Conservation (phyloP, 1,140 invertebrate species). For the Calycopis cecrops region DNA sequence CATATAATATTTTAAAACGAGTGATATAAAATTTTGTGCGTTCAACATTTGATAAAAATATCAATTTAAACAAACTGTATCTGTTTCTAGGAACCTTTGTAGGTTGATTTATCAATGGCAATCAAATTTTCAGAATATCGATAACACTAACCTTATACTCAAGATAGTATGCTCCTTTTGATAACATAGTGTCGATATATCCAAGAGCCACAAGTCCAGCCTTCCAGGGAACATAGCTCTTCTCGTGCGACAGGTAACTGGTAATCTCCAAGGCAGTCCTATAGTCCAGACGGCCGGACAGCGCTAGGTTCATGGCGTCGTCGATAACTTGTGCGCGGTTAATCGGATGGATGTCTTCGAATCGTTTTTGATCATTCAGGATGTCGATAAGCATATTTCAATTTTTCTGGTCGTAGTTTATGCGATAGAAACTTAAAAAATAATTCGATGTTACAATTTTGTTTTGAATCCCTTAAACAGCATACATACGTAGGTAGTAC, state of each 20-base stretch:
- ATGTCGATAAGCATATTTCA: conserved; percentile 85
- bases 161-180: conserved; percentile 82
- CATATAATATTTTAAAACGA: too few relatives aligned
- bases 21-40: too few relatives aligned
- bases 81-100: too few relatives aligned
- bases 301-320: conserved; percentile 89
- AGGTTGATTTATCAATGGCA: too few relatives aligned
- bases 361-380: conserved; percentile 76
- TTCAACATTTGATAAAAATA: too few relatives aligned
- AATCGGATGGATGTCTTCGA: conserved; percentile 80
- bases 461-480: too few relatives aligned
- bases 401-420: conserved; percentile 88
- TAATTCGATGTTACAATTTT: too few relatives aligned
- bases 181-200: conserved; percentile 85
- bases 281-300: conserved; percentile 78
- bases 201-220: conserved; percentile 81
- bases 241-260: conserved; percentile 83
- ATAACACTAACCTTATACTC: conserved; percentile 80
- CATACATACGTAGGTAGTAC: too few relatives aligned
- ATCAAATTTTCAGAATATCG: too few relatives aligned
- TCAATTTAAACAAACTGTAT: too few relatives aligned
- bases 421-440: conserved; percentile 83
- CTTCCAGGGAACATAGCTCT: conserved; percentile 88
- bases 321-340: conserved; percentile 93
- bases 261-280: conserved; percentile 84